phyloP scores from a whole-genome alignment of 1,140 invertebrate species.

The Babylonia areolata region DNA sequence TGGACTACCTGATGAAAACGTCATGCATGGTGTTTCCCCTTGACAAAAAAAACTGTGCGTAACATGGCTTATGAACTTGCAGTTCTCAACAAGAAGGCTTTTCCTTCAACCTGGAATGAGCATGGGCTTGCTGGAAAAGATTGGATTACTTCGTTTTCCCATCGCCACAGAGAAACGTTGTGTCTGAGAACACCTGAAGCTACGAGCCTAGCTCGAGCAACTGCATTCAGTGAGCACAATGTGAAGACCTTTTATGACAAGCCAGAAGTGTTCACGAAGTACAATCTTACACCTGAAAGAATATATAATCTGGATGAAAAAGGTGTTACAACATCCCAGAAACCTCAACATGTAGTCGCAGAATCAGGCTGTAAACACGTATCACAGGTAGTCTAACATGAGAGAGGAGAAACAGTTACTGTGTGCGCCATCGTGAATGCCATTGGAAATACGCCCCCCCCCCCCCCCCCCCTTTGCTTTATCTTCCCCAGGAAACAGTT shows the following conservation, averaged over 20 bases:
- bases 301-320: conserved; percentile 9
- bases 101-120: neutral
- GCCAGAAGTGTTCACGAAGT: neutral
- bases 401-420: neutral
- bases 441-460: neutral
- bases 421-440: neutral
- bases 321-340: neutral
- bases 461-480: too few relatives aligned
- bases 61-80: neutral
- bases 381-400: neutral
- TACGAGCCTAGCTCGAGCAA: neutral
- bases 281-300: neutral
- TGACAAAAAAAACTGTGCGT: neutral
- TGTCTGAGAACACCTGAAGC: neutral
- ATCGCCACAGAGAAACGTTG: neutral
- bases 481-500: neutral
- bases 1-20: neutral
- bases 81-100: neutral
- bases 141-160: neutral
- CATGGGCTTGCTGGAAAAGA: neutral
- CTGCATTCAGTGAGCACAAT: neutral
- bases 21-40: neutral
- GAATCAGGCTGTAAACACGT: neutral
- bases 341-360: neutral
- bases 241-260: neutral